Conservation (phyloP, 2,113 vertebrate genomes). For the Hoplias malabaricus region DNA sequence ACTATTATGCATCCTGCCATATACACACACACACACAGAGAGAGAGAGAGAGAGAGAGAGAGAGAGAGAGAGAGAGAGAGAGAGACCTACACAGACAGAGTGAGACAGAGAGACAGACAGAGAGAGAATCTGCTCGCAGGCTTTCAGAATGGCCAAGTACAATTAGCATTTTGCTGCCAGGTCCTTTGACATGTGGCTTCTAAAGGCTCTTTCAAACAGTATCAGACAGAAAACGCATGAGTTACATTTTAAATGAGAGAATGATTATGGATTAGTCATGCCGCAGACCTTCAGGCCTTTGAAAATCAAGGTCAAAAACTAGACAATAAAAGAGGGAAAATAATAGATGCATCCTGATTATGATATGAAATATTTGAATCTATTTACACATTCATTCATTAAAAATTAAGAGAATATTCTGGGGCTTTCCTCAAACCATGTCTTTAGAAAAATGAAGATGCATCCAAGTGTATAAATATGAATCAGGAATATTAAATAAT, state of each 20-base stretch:
- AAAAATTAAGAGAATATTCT: too few relatives aligned
- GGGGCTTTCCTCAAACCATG: too few relatives aligned
- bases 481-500: too few relatives aligned
- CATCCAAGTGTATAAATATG: too few relatives aligned
- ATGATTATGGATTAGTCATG: constrained; percentile 5
- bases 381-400: too few relatives aligned
- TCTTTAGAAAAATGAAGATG: too few relatives aligned
- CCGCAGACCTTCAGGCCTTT: not conserved
- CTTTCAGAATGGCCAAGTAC: constrained; percentile 60
- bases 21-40: not conserved
- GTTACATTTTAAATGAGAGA: constrained; percentile 16
- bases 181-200: constrained; percentile 58
- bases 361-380: too few relatives aligned
- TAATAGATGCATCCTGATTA: too few relatives aligned
- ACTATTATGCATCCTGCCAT: constrained; percentile 54
- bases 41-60: not conserved
- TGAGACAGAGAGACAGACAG: constrained; percentile 26
- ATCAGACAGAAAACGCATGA: constrained; percentile 53
- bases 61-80: not conserved
- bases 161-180: constrained; percentile 59
- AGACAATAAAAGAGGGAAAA: too few relatives aligned
- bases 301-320: not conserved
- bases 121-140: constrained; percentile 35
- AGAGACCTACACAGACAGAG: too few relatives aligned
- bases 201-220: constrained; percentile 54